These are phyloP conservation scores for Sardinella longiceps DNA, from an alignment of 2,797 vertebrate genomes.

Conservation along the genomic window DNA sequence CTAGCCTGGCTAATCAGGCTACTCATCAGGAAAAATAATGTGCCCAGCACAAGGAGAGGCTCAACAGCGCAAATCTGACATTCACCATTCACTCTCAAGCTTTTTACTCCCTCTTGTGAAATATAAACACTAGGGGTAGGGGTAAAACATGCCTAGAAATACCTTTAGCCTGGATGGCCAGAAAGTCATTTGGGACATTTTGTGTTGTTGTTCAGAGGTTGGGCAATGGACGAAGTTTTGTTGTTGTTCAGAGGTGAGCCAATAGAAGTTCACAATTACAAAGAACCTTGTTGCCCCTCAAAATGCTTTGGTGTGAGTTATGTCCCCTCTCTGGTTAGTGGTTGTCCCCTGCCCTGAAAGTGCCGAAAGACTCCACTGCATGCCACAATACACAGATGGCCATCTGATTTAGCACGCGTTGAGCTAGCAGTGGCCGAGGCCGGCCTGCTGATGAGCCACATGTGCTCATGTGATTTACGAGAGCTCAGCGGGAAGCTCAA, in stretches of 20 bases:
- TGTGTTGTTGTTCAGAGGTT: not conserved
- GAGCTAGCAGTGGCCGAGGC: not conserved
- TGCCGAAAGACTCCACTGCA: not conserved
- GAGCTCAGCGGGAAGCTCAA: not conserved
- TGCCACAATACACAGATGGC: constrained; percentile 6
- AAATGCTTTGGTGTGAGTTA: constrained; percentile 9
- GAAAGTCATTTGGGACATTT: not conserved
- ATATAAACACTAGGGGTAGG: constrained; percentile 9
- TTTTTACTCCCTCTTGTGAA: not conserved
- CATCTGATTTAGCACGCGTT: not conserved
- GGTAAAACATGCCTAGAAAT: not conserved
- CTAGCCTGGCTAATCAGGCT: constrained; percentile 53
- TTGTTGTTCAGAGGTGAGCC: no score
- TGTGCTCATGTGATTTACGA: constrained; percentile 9
- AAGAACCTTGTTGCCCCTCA: constrained; percentile 5
- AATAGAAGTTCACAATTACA: no score
- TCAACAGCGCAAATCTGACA: constrained; percentile 10
- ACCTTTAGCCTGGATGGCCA: not conserved
- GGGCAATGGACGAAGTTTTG: not conserved
- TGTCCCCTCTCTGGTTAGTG: constrained; percentile 7
- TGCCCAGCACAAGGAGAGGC: not conserved
- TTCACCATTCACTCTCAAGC: not conserved
- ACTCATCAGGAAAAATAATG: constrained; percentile 38
- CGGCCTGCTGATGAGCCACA: not conserved
- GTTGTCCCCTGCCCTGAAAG: not conserved